Base-by-base conservation (phyloP, 2,888 invertebrate genomes). In the Muschampia staudingeri region DNA sequence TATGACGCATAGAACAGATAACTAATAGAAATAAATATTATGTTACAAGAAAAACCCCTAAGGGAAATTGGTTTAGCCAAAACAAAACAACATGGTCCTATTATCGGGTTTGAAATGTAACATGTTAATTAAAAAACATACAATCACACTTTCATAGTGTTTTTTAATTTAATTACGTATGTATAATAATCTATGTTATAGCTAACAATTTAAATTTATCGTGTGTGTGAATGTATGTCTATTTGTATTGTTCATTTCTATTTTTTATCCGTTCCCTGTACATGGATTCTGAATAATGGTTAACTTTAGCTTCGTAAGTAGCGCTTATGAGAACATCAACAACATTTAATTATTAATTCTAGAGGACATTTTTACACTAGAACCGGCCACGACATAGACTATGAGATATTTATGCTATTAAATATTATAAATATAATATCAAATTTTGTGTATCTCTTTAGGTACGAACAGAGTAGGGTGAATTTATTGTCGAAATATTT, bases 401-500 rank as follows among this genome's bases (percentile, higher is more conserved):
- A 75, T 67, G 48, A 61, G 44, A 67, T 80, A 48, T 72, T 72
- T 48, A 73, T 40, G 67, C 37, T 75, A 72, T 72, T 65, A 44
- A 11, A 30, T 56, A 56, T 56, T 19, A 56, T 56, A 56, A 30
- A 61, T 56, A 69, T 69, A 40, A 69, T 73, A 80, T 80, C 67
- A 67, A 80, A 75, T 75, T 79, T 80, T 75, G 75, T 75, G 73
- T 80, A 73, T 37, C 75, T 69, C 61, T 37, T 79, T 34, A 80
- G 73, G 80, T 75, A 80, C 75, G 40, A 80, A 80, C 56, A 80
- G 76, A 76, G 42, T 75, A 76, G 37, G 34, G 73, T 86, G 87
- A 90, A 87, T 87, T 93, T 93, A 93, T 93, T 93, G 93, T 93
- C 93, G 87, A 91, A 91, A 88, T 82, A 87, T 90, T 89, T 87